A percentile compares a stretch with the other conserved stretches of the same genome.
These are phyloP conservation scores for Tromatobia lineatoria DNA, from an alignment of 2,888 invertebrate species.

Conservation along the genomic window DNA sequence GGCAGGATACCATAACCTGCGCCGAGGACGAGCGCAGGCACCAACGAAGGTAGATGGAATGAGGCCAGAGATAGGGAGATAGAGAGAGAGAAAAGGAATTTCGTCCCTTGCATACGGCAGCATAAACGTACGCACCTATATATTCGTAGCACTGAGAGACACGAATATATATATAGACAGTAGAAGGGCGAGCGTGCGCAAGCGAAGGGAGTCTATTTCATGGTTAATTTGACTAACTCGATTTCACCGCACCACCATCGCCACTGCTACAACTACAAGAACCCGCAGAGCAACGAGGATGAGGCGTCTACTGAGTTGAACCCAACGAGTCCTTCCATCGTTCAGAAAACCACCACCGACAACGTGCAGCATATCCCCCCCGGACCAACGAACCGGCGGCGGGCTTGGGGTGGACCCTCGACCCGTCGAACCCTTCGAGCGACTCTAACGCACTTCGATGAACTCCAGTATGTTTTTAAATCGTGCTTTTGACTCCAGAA, in stretches of 20 bases:
- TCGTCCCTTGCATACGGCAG: conserved; percentile 32
- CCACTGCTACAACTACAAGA: conserved; percentile 64
- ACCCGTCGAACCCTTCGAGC: conserved; percentile 56
- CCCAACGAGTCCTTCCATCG: conserved; percentile 24
- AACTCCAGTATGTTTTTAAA: conserved; percentile 43
- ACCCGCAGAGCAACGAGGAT: conserved; percentile 22
- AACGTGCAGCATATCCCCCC: conserved; percentile 18
- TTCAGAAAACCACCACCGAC: conserved; percentile 48
- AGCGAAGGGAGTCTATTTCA: conserved; percentile 86
- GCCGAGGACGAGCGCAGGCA: conserved; percentile 28
- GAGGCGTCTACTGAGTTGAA: conserved; percentile 6
- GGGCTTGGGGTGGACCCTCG: conserved; percentile 59
- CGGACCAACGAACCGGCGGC: conserved; percentile 41
- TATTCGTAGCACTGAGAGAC: conserved; percentile 22
- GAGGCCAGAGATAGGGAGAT: conserved; percentile 1
- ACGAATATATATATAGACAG: conserved; percentile 32
- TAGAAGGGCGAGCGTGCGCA: conserved; percentile 76
- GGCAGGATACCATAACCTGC: conserved; percentile 16
- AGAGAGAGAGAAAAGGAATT: conserved; percentile 1
- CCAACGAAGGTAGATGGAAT: conserved; percentile 72
- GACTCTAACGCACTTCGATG: conserved; percentile 49
- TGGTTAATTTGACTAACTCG: conserved; percentile 85
- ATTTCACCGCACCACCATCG: conserved; percentile 78
- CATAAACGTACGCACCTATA: conserved; percentile 27
- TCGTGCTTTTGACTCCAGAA: conserved; percentile 43